Evolutionary conservation across 2,113 vertebrate species (phyloP).

Genomic region (Canis aureus): DNA sequence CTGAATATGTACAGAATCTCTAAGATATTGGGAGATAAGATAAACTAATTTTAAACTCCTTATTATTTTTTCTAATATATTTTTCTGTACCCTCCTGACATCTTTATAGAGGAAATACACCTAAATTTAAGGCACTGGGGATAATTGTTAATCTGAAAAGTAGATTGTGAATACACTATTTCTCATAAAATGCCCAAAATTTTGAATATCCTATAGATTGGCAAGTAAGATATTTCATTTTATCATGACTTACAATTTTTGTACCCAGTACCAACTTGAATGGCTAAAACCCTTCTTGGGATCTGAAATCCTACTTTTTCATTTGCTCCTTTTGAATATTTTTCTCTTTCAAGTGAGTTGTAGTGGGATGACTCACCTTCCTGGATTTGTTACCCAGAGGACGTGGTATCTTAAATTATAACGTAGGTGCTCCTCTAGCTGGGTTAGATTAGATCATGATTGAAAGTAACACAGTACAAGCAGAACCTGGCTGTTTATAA

Average conservation of each 20-base stretch:
- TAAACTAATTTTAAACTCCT: background rate
- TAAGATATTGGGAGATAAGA: background rate
- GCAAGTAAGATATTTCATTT: constrained; percentile 1
- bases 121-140: background rate
- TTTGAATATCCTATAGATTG: background rate
- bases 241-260: background rate
- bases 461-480: background rate
- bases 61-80: background rate
- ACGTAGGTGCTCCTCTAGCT: background rate
- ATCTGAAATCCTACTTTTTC: background rate
- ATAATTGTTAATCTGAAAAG: background rate
- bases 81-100: constrained; percentile 19
- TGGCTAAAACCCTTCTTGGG: background rate
- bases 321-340: background rate
- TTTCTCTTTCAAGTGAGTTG: background rate
- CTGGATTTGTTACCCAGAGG: background rate
- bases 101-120: constrained; percentile 7
- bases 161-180: background rate
- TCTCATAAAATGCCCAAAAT: background rate
- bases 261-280: background rate
- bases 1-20: background rate
- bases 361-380: background rate
- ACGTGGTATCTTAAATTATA: constrained; percentile 21
- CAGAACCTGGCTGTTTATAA: background rate
- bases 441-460: background rate